These are phyloP conservation scores for Platygyra sinensis DNA, from an alignment of 64 coral and sea anemone species.

Conservation along the genomic window DNA sequence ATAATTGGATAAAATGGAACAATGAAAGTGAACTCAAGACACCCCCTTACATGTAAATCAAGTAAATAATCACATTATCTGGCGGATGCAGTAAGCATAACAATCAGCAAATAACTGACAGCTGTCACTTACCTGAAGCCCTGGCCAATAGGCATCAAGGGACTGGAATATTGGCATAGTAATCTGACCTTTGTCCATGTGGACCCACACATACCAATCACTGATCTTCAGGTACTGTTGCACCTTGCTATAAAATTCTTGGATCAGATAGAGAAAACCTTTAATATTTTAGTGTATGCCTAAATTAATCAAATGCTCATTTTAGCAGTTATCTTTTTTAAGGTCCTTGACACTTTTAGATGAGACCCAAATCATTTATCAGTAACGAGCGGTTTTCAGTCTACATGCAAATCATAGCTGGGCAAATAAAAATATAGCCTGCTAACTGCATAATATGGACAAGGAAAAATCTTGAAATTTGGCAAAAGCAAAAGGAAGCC, in stretches of 20 bases:
- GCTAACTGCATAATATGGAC: too few species aligned
- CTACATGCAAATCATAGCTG: not conserved
- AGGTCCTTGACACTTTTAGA: too few species aligned
- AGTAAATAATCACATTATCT: too few species aligned
- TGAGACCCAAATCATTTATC: too few species aligned
- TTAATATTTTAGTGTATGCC: not conserved
- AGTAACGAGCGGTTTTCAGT: not conserved
- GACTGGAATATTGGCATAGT: conserved; percentile 97
- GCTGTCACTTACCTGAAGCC: conserved; percentile 78
- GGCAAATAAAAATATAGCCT: too few species aligned
- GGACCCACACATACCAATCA: conserved; percentile 99
- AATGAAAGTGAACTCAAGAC: too few species aligned
- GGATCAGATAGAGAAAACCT: not conserved
- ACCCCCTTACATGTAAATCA: too few species aligned
- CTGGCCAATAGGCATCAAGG: conserved; percentile 96
- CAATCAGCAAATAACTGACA: not conserved
- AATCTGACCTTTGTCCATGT: conserved; percentile 97
- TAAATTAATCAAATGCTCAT: not conserved
- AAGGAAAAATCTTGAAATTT: too few species aligned
- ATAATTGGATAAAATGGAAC: not conserved
- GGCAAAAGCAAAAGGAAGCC: too few species aligned
- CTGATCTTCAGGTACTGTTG: conserved; percentile 83
- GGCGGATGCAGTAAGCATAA: not conserved
- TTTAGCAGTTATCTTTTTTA: too few species aligned
- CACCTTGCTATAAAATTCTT: conserved; percentile 91